phyloP scores from a whole-genome alignment of 2,113 vertebrate genomes.

The Murina feae region DNA sequence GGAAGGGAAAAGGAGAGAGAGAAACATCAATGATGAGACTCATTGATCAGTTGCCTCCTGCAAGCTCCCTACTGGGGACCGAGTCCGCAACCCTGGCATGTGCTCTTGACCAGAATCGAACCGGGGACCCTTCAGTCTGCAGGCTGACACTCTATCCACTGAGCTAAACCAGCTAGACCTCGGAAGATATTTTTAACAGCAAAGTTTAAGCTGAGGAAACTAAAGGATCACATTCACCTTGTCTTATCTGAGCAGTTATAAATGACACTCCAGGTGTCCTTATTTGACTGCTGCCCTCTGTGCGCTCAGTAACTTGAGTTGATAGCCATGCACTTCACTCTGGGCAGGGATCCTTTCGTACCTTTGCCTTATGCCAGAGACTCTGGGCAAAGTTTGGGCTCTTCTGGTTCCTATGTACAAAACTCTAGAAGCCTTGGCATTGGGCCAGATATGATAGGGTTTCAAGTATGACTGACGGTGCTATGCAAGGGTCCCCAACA shows the following conservation, averaged over 20 bases:
- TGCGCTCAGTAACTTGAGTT: not conserved
- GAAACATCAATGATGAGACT: too few species aligned
- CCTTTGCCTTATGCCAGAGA: not conserved
- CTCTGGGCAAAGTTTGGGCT: not conserved
- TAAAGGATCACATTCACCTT: not conserved
- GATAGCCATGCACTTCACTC: not conserved
- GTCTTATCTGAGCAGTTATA: not conserved
- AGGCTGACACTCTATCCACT: too few species aligned
- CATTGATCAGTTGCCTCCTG: too few species aligned
- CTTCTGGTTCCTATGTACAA: not conserved
- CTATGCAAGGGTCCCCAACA: not conserved
- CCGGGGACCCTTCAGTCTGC: too few species aligned
- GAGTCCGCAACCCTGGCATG: too few species aligned
- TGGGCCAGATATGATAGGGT: not conserved
- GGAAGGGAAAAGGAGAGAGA: too few species aligned
- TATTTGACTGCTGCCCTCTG: too few species aligned
- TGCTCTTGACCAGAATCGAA: too few species aligned
- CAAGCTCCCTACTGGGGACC: too few species aligned
- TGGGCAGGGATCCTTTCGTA: not conserved
- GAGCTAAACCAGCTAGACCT: too few species aligned
- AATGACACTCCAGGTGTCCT: not conserved
- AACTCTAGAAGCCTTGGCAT: not conserved
- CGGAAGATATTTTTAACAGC: not conserved
- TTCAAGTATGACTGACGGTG: not conserved
- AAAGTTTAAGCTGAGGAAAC: not conserved